These are phyloP conservation scores for Macrosoma leucophasiata DNA, from an alignment of 2,888 invertebrate genomes.

Conservation along the genomic window DNA sequence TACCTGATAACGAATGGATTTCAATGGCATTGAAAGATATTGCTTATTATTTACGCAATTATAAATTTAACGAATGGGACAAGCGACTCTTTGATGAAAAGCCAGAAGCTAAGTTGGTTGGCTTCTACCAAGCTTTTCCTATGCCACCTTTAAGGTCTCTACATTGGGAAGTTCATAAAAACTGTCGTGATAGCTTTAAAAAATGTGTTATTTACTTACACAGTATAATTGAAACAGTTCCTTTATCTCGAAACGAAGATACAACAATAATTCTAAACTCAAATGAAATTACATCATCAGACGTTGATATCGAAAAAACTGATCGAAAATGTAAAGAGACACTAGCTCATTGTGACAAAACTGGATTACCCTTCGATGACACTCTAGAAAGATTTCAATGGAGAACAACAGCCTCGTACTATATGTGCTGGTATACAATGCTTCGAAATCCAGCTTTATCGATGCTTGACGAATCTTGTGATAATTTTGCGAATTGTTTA, in stretches of 20 bases:
- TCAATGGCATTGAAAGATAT: constrained; percentile 70
- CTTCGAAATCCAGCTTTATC: constrained; percentile 62
- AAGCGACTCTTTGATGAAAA: constrained; percentile 55
- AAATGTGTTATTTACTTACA: constrained; percentile 76
- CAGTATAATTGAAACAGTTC: constrained; percentile 43
- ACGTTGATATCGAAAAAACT: too few relatives aligned
- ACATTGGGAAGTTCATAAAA: constrained; percentile 78
- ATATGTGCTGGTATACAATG: constrained; percentile 82
- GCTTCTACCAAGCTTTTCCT: constrained; percentile 66
- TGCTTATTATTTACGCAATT: constrained; percentile 76
- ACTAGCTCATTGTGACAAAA: constrained; percentile 50
- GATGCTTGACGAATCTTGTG: constrained; percentile 74
- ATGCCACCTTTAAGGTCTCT: constrained; percentile 70
- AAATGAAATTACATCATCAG: constrained; percentile 34
- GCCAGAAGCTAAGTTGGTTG: constrained; percentile 29
- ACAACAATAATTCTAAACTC: constrained; percentile 60
- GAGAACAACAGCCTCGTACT: constrained; percentile 78
- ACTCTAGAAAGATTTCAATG: constrained; percentile 77
- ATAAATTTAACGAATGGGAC: constrained; percentile 81
- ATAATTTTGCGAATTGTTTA: constrained; percentile 77
- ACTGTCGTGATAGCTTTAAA: constrained; percentile 69
- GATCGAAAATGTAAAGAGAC: constrained; percentile 70
- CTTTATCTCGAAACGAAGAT: constrained; percentile 69
- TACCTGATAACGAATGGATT: constrained; percentile 47
- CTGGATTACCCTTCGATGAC: constrained; percentile 72